Conservation (phyloP, 2,888 invertebrate species). For the Ypsolopha scabrella region DNA sequence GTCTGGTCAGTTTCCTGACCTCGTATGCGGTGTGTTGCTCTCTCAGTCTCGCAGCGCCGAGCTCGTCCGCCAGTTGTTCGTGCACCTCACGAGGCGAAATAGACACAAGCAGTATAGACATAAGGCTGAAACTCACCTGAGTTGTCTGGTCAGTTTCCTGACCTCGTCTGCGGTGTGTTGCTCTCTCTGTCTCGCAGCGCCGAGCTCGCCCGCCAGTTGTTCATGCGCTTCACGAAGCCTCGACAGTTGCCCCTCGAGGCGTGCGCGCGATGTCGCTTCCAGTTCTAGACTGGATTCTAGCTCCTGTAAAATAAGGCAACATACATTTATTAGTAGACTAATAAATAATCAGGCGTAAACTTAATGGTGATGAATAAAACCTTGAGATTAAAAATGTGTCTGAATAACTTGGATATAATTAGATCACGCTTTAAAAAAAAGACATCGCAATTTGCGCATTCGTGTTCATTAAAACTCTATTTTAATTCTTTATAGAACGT, state of each 20-base stretch:
- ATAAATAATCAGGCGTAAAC: too few species aligned
- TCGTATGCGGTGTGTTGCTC: constrained; percentile 85
- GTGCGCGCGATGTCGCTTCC: constrained; percentile 87
- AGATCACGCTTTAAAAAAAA: too few species aligned
- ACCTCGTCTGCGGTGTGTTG: constrained; percentile 82
- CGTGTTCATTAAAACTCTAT: too few species aligned
- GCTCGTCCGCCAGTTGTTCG: constrained; percentile 70
- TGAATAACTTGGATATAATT: too few species aligned
- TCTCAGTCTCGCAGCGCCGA: constrained; percentile 75
- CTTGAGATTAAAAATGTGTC: too few species aligned
- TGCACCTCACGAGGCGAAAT: constrained; percentile 51
- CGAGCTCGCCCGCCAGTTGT: constrained; percentile 73
- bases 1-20: constrained; percentile 71
- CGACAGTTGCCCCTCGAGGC: constrained; percentile 82
- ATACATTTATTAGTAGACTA: too few species aligned
- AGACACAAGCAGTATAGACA: too few species aligned
- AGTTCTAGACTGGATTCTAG: constrained; percentile 91
- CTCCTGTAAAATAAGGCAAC: constrained; percentile 58
- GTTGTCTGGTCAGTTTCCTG: constrained; percentile 68
- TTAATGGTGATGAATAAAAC: too few species aligned
- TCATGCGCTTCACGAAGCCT: constrained; percentile 53
- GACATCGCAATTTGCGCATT: too few species aligned
- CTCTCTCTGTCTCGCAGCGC: constrained; percentile 78
- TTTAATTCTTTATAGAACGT: too few species aligned
- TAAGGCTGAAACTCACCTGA: constrained; percentile 26